Evolutionary conservation across 2,113 vertebrate genomes (phyloP).

Genomic region (Varanus komodoensis): DNA sequence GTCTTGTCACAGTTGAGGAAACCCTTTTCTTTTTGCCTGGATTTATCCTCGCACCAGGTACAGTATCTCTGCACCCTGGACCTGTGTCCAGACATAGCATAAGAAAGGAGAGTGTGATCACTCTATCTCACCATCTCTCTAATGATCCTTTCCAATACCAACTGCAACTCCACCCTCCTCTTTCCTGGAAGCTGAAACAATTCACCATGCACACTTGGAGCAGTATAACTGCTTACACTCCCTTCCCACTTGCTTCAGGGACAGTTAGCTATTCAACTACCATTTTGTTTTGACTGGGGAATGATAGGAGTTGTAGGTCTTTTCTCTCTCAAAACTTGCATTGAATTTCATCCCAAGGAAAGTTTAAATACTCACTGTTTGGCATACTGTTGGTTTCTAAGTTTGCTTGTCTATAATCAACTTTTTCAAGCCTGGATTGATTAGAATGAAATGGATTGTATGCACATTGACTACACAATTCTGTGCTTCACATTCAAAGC

Average conservation of each 20-base stretch:
- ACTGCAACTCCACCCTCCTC: not conserved
- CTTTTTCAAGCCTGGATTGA: not conserved
- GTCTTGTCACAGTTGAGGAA: not conserved
- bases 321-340: not conserved
- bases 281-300: no score
- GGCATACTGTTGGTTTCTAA: no score
- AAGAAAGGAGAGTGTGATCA: not conserved
- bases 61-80: not conserved
- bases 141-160: not conserved
- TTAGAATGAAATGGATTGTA: not conserved
- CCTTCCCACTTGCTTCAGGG: not conserved
- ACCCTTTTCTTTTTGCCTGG: not conserved
- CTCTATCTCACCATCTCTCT: not conserved
- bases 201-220: not conserved
- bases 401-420: not conserved
- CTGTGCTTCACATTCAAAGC: no score
- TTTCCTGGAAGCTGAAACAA: not conserved
- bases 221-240: not conserved
- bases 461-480: not conserved
- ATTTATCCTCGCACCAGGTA: not conserved
- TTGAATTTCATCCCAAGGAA: no score
- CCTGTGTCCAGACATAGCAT: not conserved
- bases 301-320: not conserved
- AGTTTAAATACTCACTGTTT: no score
- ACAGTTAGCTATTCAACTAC: not conserved